These are phyloP conservation scores for Odontophorus gujanensis DNA, from an alignment of 2,113 vertebrate genomes.

Conservation along the genomic window DNA sequence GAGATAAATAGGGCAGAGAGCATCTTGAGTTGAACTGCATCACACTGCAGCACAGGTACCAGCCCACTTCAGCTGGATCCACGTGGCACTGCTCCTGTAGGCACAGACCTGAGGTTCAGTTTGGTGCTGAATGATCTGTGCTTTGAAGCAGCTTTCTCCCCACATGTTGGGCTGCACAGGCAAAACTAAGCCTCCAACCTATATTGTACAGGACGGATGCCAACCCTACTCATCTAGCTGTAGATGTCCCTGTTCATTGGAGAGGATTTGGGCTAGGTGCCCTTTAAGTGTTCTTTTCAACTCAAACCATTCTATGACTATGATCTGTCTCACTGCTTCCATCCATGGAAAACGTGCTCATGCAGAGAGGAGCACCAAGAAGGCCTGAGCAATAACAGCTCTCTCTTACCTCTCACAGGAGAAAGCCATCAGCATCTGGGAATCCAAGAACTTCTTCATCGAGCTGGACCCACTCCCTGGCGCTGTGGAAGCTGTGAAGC, in stretches of 20 bases:
- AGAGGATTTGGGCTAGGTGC: too few relatives aligned
- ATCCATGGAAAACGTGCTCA: neutral
- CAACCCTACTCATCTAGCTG: neutral
- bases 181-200: neutral
- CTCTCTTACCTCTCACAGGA: slow-evolving; percentile 76
- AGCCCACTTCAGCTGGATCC: neutral
- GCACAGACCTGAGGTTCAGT: neutral
- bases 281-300: too few relatives aligned
- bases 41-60: neutral
- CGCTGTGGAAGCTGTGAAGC: slow-evolving; percentile 90
- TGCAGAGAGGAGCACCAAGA: neutral
- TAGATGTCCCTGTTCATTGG: too few relatives aligned
- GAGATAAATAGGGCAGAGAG: slow-evolving; percentile 6
- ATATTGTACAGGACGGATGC: neutral
- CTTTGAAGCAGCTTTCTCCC: neutral
- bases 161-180: neutral
- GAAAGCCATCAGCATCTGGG: slow-evolving; percentile 96
- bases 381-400: neutral
- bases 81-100: fast-evolving
- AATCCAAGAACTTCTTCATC: slow-evolving; percentile 92
- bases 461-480: slow-evolving; percentile 93
- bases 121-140: neutral
- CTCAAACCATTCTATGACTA: too few relatives aligned
- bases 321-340: neutral
- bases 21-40: neutral